Base-by-base conservation (phyloP, 2,797 vertebrate species). In the Remorina albescens region DNA sequence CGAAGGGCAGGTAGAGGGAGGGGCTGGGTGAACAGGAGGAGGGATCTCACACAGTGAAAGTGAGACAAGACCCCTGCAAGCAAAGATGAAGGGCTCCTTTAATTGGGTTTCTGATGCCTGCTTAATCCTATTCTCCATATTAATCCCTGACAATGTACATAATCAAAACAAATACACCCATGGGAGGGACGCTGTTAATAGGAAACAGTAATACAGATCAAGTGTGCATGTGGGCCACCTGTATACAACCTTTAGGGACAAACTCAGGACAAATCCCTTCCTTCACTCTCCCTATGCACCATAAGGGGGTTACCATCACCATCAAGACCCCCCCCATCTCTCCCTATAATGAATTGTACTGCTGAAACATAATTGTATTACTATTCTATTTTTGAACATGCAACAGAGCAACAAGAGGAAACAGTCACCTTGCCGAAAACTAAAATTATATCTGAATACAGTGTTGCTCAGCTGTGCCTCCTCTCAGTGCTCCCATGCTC, bases 81-180 rank as follows among this genome's bases (percentile, higher is more conserved):
- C 81, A 56, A 61, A 91, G 88, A 91, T 91, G 83, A 90, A 91
- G 86, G 85, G 84, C 84, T 86, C 63, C 86, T 93, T 92, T 94
- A 94, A 95, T 94, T 94, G 86, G 77, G 86, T 94, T 94, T 90
- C 87, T 88, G 91, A 90, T 86, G 89, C 85, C 68, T 59, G 82
- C 83, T 84, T 93, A 94, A 94, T 94, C 92, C 92, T 34, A 84
- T 93, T 92, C 91, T 90, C 81, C 80, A 80, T 81, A 91, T 91
- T 90, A 93, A 92, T 90, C 89, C 87, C 65, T 68, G 42, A 82
- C 81, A 92, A 86, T 88, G 90, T 89, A 91, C 84, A 89, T 81
- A 82, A 92, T 90, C 81, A 89, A 86, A 91, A 92, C 85, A 91
- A 92, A 92, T 68, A 83, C 63, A 67, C 72, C 66, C 80, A n/a